A percentile compares a stretch with the other conserved stretches of the same genome.
Evolutionary conservation across 2,888 invertebrate species (phyloP).

Genomic region (Acronicta alni): DNA sequence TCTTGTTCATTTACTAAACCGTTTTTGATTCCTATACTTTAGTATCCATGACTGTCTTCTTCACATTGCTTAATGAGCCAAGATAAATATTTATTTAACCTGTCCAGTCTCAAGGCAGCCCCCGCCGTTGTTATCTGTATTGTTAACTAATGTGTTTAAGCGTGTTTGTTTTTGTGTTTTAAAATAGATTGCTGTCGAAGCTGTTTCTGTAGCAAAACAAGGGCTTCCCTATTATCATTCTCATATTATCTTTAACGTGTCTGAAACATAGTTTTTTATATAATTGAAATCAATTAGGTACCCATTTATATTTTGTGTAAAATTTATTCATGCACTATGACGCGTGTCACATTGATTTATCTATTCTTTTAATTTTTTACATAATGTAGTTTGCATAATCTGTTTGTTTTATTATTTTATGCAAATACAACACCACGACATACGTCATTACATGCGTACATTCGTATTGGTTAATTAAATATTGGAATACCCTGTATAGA

Average conservation of each 20-base stretch:
- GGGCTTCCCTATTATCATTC: conserved; percentile 5
- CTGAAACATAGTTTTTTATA: too few relatives aligned
- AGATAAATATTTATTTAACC: conserved; percentile 22
- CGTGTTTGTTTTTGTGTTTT: conserved; percentile 4
- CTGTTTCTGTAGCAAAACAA: conserved; percentile 4
- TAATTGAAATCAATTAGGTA: too few relatives aligned
- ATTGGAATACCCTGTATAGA: conserved; percentile 19
- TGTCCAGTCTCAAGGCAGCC: conserved; percentile 13
- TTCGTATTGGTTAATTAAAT: conserved; percentile 24
- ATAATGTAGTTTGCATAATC: background rate
- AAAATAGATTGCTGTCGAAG: conserved; percentile 6
- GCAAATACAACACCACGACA: conserved; percentile 9
- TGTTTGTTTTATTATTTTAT: conserved; percentile 19
- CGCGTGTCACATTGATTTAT: too few relatives aligned
- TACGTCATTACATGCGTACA: conserved; percentile 14
- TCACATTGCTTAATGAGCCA: conserved; percentile 14
- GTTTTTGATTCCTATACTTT: too few relatives aligned
- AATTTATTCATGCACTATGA: too few relatives aligned
- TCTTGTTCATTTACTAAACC: too few relatives aligned
- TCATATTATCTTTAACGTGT: background rate
- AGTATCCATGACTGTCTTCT: too few relatives aligned
- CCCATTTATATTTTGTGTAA: background rate
- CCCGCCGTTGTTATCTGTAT: conserved; percentile 16
- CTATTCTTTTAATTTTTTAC: too few relatives aligned
- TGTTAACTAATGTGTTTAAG: conserved; percentile 12